Conservation (phyloP, 2,888 invertebrate species). For the Oconnorella tubifera region DNA sequence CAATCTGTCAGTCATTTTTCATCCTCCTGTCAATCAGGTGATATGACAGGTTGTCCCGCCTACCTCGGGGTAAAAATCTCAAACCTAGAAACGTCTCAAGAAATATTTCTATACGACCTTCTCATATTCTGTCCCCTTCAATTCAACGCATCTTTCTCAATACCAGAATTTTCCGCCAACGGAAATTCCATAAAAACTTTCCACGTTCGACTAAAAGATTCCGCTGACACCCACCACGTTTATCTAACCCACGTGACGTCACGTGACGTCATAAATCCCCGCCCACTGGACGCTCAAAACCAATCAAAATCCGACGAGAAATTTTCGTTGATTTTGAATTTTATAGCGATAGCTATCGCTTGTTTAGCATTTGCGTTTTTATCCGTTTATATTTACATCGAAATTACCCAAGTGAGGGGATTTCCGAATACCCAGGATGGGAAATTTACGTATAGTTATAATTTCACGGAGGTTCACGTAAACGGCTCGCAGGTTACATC, state of each 20-base stretch:
- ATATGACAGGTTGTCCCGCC: slow-evolving; percentile 45
- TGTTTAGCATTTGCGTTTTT: neutral
- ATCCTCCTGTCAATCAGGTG: too few relatives aligned
- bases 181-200: slow-evolving; percentile 33
- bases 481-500: neutral
- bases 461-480: neutral
- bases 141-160: slow-evolving; percentile 42
- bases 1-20: too few relatives aligned
- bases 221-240: slow-evolving; percentile 2
- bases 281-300: neutral
- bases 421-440: neutral
- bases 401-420: neutral
- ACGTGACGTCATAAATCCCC: neutral
- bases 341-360: neutral
- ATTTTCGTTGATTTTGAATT: neutral
- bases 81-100: slow-evolving; percentile 28
- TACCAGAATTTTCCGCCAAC: slow-evolving; percentile 33
- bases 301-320: neutral
- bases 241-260: slow-evolving; percentile 4
- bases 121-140: slow-evolving; percentile 45
- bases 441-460: neutral
- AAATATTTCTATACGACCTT: slow-evolving; percentile 42
- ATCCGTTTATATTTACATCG: slow-evolving; percentile 1
- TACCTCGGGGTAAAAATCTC: slow-evolving; percentile 40
- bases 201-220: slow-evolving; percentile 30